Percentiles rank a stretch among this genome's conserved stretches.
phyloP scores from a whole-genome alignment of 1,140 invertebrate species.

The Drosophila asahinai region DNA sequence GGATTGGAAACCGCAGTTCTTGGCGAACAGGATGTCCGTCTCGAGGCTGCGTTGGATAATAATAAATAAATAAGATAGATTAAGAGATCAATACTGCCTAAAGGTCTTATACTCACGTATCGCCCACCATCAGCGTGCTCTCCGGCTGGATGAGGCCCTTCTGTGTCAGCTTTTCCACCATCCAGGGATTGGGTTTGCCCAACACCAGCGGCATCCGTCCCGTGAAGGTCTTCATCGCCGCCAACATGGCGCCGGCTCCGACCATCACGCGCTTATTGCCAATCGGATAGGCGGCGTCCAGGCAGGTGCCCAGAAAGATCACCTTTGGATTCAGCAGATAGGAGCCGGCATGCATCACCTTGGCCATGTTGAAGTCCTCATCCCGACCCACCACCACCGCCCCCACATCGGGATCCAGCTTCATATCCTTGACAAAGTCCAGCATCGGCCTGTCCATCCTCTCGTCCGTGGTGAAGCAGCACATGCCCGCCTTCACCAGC shows the following conservation, averaged over 20 bases:
- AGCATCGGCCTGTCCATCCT: constrained; percentile 8
- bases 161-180: constrained; percentile 9
- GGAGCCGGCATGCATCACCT: constrained; percentile 25
- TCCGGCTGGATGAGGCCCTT: constrained; percentile 44
- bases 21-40: constrained; percentile 57
- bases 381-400: constrained; percentile 61
- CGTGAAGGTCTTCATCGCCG: constrained; percentile 39
- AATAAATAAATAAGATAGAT: background rate
- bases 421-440: constrained; percentile 24
- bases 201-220: constrained; percentile 51
- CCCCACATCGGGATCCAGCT: constrained; percentile 56
- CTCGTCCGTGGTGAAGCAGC: background rate
- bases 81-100: too few relatives aligned
- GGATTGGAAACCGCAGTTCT: constrained; percentile 64
- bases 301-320: constrained; percentile 55
- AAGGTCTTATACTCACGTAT: constrained; percentile 48
- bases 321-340: constrained; percentile 41
- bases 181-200: constrained; percentile 70
- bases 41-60: constrained; percentile 23
- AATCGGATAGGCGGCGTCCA: constrained; percentile 57
- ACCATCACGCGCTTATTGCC: constrained; percentile 34
- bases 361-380: constrained; percentile 49
- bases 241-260: constrained; percentile 55
- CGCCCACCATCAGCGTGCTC: constrained; percentile 67
- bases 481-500: constrained; percentile 26